phyloP scores from a whole-genome alignment of 2,888 invertebrate genomes.

The Spodoptera exigua region DNA sequence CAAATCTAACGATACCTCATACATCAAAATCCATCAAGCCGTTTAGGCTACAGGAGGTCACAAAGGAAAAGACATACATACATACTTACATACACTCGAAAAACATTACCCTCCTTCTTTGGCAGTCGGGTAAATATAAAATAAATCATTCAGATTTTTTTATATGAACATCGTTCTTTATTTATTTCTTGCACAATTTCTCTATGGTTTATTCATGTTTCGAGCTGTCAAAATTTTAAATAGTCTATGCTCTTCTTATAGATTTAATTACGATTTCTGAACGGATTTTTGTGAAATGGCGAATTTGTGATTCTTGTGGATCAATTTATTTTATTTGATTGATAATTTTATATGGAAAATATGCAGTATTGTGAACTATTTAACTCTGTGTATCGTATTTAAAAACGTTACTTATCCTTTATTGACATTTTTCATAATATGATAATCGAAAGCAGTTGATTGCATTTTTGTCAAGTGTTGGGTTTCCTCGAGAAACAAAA shows the following conservation, averaged over 20 bases:
- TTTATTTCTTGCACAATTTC: too few species aligned
- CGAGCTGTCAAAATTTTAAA: too few species aligned
- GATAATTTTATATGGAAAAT: slow-evolving; percentile 70
- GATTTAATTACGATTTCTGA: slow-evolving; percentile 27
- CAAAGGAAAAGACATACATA: too few species aligned
- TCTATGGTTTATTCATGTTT: too few species aligned
- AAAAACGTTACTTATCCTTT: slow-evolving; percentile 56
- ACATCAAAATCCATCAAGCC: too few species aligned
- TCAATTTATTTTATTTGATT: slow-evolving; percentile 74
- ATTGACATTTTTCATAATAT: slow-evolving; percentile 64
- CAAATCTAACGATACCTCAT: too few species aligned
- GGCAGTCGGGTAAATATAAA: too few species aligned
- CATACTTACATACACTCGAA: too few species aligned
- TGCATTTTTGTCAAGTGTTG: slow-evolving; percentile 70
- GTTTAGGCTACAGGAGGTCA: too few species aligned
- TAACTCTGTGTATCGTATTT: slow-evolving; percentile 59
- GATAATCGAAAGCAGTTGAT: slow-evolving; percentile 70
- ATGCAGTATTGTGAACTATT: slow-evolving; percentile 68
- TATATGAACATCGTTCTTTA: too few species aligned
- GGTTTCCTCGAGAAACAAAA: slow-evolving; percentile 68
- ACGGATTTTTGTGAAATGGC: slow-evolving; percentile 82
- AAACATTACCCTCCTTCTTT: too few species aligned
- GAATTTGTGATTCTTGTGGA: slow-evolving; percentile 81
- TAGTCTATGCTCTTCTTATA: background rate
- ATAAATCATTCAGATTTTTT: too few species aligned